Evolutionary conservation across 2,888 invertebrate species (phyloP).

Genomic region (Arrhopalites spinosus): DNA sequence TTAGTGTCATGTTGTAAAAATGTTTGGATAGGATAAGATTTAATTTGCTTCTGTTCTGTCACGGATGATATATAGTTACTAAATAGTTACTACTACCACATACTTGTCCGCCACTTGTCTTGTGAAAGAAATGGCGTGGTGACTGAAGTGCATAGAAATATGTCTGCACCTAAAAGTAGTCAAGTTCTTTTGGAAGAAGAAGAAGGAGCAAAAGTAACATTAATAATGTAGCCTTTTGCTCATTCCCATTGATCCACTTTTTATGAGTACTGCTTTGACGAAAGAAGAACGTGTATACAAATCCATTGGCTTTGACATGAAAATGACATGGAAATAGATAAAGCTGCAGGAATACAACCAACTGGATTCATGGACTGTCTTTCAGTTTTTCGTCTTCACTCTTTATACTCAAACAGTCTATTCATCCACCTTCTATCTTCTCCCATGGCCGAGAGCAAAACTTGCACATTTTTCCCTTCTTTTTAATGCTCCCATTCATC

Average conservation of each 20-base stretch:
- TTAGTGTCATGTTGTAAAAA: constrained; percentile 13
- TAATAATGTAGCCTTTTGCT: background rate
- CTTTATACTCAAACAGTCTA: background rate
- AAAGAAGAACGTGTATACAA: constrained; percentile 41
- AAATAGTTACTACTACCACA: background rate
- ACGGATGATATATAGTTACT: constrained; percentile 14
- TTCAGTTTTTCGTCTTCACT: background rate
- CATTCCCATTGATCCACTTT: constrained; percentile 37
- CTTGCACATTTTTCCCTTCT: constrained; percentile 4
- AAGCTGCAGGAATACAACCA: constrained; percentile 8
- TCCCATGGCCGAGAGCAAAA: constrained; percentile 1
- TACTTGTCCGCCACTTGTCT: background rate
- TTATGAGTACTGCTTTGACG: constrained; percentile 41
- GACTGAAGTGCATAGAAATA: constrained; percentile 7
- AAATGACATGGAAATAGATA: constrained; percentile 29
- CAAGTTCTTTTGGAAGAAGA: background rate
- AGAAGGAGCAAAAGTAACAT: constrained; percentile 6
- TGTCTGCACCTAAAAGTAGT: constrained; percentile 12
- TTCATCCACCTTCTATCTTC: constrained; percentile 1
- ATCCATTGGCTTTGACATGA: constrained; percentile 35
- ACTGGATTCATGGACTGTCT: constrained; percentile 5
- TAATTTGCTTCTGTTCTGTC: constrained; percentile 18
- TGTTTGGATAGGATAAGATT: constrained; percentile 18
- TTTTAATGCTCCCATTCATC: constrained; percentile 10
- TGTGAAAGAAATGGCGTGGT: background rate